Percentiles rank a stretch among this genome's conserved stretches.
Evolutionary conservation across 2,113 vertebrate genomes (phyloP).

Genomic region (Nannospalax galili): DNA sequence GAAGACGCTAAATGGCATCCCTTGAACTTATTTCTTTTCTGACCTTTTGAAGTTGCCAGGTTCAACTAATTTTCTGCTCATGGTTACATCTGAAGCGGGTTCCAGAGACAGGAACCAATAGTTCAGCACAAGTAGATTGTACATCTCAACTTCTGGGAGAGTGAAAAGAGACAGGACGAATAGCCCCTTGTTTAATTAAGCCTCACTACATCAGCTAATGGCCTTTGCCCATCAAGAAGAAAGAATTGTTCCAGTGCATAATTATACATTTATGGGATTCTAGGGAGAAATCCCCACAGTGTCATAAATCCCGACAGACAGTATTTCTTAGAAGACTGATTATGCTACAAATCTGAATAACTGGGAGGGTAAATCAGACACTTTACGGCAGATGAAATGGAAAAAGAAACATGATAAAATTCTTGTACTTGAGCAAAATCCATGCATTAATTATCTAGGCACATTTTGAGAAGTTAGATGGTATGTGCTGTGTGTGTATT

Average conservation of each 20-base stretch:
- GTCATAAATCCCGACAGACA: background rate
- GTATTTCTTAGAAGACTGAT: background rate
- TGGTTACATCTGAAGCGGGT: constrained; percentile 41
- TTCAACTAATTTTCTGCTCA: constrained; percentile 72
- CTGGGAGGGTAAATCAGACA: background rate
- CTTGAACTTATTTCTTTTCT: constrained; percentile 71
- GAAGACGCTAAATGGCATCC: constrained; percentile 57
- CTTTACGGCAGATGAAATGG: background rate
- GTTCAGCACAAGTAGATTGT: constrained; percentile 15
- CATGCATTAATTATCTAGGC: background rate
- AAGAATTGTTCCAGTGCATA: background rate
- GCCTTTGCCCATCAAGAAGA: background rate
- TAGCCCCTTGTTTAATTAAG: constrained; percentile 51
- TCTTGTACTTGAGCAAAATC: background rate
- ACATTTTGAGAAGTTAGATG: constrained; percentile 31
- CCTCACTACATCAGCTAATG: background rate
- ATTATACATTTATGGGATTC: background rate
- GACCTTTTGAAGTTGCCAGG: constrained; percentile 72
- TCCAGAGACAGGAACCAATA: constrained; percentile 55
- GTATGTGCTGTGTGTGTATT: background rate
- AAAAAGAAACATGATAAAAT: constrained; percentile 59
- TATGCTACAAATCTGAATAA: background rate
- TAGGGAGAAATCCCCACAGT: background rate
- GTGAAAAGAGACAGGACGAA: constrained; percentile 32
- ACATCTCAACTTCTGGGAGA: constrained; percentile 19